These are phyloP conservation scores for Pterocles gutturalis DNA, from an alignment of 2,113 vertebrate species.

Conservation along the genomic window DNA sequence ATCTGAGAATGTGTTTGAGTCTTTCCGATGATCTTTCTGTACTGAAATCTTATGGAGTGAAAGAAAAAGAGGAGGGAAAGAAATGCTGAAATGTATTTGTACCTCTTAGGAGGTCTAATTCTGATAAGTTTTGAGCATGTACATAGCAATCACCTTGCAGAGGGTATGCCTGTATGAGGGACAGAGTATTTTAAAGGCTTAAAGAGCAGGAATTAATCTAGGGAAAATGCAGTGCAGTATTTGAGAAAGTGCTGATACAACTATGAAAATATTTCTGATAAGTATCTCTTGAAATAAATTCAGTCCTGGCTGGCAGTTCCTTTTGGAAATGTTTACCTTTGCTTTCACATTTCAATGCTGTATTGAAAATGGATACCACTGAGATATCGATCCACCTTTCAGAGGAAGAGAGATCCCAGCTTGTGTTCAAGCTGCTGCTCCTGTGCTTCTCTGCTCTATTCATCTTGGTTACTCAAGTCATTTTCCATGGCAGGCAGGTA, in stretches of 20 bases:
- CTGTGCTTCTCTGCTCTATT: not conserved
- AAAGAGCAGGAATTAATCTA: not conserved
- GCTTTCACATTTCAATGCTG: slow-evolving; percentile 30
- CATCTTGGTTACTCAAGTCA: not conserved
- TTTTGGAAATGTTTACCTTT: slow-evolving; percentile 36
- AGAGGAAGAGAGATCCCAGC: not conserved
- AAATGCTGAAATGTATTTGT: not conserved
- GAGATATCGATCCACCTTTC: not conserved
- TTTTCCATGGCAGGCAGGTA: not conserved
- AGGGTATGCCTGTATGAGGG: not conserved
- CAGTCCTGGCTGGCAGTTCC: not conserved
- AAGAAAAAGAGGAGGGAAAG: not conserved
- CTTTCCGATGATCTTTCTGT: not conserved
- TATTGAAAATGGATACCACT: not conserved
- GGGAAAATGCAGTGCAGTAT: not conserved
- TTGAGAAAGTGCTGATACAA: not conserved
- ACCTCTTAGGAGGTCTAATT: not conserved
- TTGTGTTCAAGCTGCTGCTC: not conserved
- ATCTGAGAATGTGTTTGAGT: not conserved
- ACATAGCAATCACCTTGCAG: not conserved
- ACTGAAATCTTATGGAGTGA: not conserved
- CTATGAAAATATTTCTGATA: slow-evolving; percentile 24
- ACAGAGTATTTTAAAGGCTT: not conserved
- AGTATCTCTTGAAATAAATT: slow-evolving; percentile 12
- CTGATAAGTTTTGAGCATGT: not conserved